phyloP scores from a whole-genome alignment of 2,113 vertebrate species.

The Anguilla rostrata region DNA sequence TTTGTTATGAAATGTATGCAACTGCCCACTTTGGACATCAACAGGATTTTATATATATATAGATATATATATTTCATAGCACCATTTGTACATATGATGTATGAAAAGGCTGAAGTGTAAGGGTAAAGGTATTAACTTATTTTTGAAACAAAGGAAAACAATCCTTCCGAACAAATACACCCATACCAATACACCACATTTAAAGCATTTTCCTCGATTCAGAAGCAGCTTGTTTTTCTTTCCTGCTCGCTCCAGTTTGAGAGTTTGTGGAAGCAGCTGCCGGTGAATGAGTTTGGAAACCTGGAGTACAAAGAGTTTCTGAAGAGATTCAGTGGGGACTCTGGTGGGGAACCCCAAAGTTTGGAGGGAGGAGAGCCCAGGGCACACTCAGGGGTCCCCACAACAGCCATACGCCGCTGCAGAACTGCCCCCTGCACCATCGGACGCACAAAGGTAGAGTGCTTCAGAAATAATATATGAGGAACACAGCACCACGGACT shows the following conservation, averaged over 20 bases:
- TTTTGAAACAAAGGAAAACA: neutral
- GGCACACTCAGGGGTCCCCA: rapidly evolving
- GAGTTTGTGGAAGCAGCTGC: conserved; percentile 66
- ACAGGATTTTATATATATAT: neutral
- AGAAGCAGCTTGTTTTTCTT: conserved; percentile 3
- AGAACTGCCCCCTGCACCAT: conserved; percentile 32
- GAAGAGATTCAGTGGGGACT: conserved; percentile 51
- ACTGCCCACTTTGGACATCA: neutral
- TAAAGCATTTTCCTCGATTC: conserved; percentile 15
- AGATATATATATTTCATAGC: neutral
- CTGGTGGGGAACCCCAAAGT: neutral
- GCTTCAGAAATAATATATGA: neutral
- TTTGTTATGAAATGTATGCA: neutral
- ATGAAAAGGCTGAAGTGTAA: too few relatives aligned
- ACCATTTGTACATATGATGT: neutral
- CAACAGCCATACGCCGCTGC: neutral
- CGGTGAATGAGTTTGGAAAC: conserved; percentile 50
- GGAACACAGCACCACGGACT: neutral
- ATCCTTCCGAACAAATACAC: neutral
- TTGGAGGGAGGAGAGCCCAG: neutral
- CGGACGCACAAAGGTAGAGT: conserved; percentile 47
- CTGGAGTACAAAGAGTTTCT: conserved; percentile 65
- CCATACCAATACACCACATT: neutral
- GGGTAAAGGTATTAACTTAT: too few relatives aligned
- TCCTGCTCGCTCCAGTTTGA: conserved; percentile 61